phyloP scores from a whole-genome alignment of 2,888 invertebrate genomes.

The Polyploca ridens region DNA sequence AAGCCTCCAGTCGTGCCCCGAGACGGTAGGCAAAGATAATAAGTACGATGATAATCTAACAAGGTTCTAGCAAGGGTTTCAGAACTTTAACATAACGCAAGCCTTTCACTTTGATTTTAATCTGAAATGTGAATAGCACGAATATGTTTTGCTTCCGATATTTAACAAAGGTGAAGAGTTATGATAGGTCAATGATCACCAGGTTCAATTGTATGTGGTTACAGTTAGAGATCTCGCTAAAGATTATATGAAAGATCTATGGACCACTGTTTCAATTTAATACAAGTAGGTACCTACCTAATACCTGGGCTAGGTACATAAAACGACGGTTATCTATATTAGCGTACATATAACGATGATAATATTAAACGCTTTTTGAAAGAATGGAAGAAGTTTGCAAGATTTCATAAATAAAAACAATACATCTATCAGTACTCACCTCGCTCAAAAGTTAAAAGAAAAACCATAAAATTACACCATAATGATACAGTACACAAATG shows the following conservation, averaged over 20 bases:
- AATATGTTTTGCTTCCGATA: conserved; percentile 51
- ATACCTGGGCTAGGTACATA: neutral
- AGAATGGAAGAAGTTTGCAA: neutral
- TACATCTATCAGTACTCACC: neutral
- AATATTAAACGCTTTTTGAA: neutral
- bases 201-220: conserved; percentile 51
- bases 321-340: too few species aligned
- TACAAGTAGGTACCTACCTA: neutral
- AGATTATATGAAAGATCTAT: conserved; percentile 4
- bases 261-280: neutral
- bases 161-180: conserved; percentile 45
- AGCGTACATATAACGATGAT: neutral
- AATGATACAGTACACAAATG: conserved; percentile 21
- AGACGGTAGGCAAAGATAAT: conserved; percentile 7
- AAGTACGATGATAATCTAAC: conserved; percentile 23
- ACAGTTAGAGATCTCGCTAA: conserved; percentile 31
- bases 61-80: conserved; percentile 29
- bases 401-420: neutral
- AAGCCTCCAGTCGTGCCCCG: conserved; percentile 1
- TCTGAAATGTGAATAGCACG: conserved; percentile 36
- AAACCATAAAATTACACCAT: conserved; percentile 14
- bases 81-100: conserved; percentile 29
- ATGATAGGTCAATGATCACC: conserved; percentile 52
- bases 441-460: neutral
- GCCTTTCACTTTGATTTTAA: conserved; percentile 53